phyloP scores from a whole-genome alignment of 2,113 vertebrate genomes.

The Petroica traversi region DNA sequence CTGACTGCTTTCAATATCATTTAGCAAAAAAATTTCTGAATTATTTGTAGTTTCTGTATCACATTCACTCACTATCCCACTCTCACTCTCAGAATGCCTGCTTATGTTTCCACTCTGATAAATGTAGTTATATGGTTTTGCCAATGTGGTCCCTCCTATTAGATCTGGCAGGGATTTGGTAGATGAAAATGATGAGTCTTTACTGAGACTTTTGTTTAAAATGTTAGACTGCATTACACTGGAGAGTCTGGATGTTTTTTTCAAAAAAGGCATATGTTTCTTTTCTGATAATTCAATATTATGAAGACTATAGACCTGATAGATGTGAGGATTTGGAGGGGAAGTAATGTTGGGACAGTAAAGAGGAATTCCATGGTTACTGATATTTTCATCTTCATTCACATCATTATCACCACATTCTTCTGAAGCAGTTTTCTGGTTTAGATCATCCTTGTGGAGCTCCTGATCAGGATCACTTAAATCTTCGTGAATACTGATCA shows the following conservation, averaged over 20 bases:
- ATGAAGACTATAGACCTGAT: slow-evolving; percentile 92
- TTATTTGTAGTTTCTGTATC: slow-evolving; percentile 83
- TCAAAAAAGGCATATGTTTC: slow-evolving; percentile 70
- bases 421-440: slow-evolving; percentile 45
- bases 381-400: slow-evolving; percentile 52
- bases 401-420: slow-evolving; percentile 19
- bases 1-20: slow-evolving; percentile 66
- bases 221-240: slow-evolving; percentile 65
- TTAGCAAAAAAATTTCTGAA: slow-evolving; percentile 79
- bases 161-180: slow-evolving; percentile 90
- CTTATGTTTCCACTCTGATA: slow-evolving; percentile 74
- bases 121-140: slow-evolving; percentile 44
- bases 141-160: slow-evolving; percentile 68
- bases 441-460: slow-evolving; percentile 41
- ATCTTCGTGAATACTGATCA: slow-evolving; percentile 83
- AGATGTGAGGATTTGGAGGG: slow-evolving; percentile 74
- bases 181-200: slow-evolving; percentile 92
- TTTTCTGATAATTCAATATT: slow-evolving; percentile 81
- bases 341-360: slow-evolving; percentile 44
- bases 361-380: slow-evolving; percentile 12
- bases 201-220: slow-evolving; percentile 85
- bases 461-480: slow-evolving; percentile 73
- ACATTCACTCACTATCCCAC: slow-evolving; percentile 90
- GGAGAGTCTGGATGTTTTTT: slow-evolving; percentile 57
- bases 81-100: slow-evolving; percentile 88